These are phyloP conservation scores for Spilarctia lutea DNA, from an alignment of 2,888 invertebrate genomes.

Conservation along the genomic window DNA sequence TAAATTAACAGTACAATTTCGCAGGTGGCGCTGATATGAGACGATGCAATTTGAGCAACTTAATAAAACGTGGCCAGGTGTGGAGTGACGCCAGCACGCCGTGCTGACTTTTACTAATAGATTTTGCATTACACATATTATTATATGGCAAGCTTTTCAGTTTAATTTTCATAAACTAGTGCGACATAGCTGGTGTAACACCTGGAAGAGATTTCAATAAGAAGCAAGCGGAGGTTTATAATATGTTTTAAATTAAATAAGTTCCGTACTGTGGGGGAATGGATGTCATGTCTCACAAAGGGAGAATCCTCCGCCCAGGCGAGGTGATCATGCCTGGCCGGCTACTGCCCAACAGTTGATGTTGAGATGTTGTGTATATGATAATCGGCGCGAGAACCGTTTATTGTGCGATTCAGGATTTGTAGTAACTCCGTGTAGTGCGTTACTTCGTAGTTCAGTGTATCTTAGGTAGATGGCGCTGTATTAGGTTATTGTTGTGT, in stretches of 20 bases:
- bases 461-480: no score
- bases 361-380: no score
- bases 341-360: no score
- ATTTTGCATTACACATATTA: constrained; percentile 25
- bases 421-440: no score
- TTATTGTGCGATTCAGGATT: no score
- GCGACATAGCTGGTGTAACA: background rate
- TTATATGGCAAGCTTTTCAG: constrained; percentile 4
- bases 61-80: constrained; percentile 46
- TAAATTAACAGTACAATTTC: constrained; percentile 31
- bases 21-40: constrained; percentile 28
- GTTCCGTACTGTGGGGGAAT: background rate
- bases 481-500: no score
- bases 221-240: background rate
- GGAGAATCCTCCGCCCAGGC: no score
- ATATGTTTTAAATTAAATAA: background rate
- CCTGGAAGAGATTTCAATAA: background rate
- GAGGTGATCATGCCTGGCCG: no score
- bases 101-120: constrained; percentile 31
- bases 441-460: no score
- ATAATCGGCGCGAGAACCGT: no score
- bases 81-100: constrained; percentile 14
- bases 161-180: background rate
- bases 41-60: constrained; percentile 34
- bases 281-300: no score